Evolutionary conservation across 2,888 invertebrate species (phyloP), one percentile per base, ranked within the genome.

Genomic region (Prenolepis imparis): DNA sequence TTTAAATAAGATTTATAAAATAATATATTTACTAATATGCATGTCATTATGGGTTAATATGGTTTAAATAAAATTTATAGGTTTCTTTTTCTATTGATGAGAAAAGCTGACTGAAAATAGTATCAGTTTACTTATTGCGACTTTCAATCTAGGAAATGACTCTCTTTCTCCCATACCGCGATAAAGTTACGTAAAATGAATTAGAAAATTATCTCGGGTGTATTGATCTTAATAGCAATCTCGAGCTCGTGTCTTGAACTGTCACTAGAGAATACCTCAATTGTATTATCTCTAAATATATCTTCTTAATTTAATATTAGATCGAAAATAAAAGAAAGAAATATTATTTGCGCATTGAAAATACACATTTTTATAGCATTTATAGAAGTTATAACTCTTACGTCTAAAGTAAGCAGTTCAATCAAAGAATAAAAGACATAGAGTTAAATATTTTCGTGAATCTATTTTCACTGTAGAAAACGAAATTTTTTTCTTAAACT

Each of bases 141-240:
- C 32, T 80, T 44, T n/a, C 44, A 44, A 73, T 80, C 73, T 80
- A 72, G 44, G n/a, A 72, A 44, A 57, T 32, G 41, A 70, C 59
- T 72, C 32, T 59, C 18, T 32, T n/a, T n/a, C 32, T 32, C 32
- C 32, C 8, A 32, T 2, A 18, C 1, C 32, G 70, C 78, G 44
- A 80, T 39, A 59, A 36, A 70, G 55, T 57, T 77, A 77, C 41
- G 12, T 28, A 77, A 70, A 57, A 28, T 77, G 41, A 77, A 70
- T 77, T 68, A 77, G 21, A 78, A 68, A 78, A 57, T 59, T 32
- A 59, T 44, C 73, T 72, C 32, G 44, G n/a, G 11, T 21, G 11
- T 32, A 68, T 77, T 68, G 55, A 77, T 59, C 12, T 24, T 68
- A 28, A 32, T 9, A 61, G 9, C 11, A 52, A 8, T 41, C 24